phyloP scores from a whole-genome alignment of 2,797 vertebrate genomes.

The Poeciliopsis infans region DNA sequence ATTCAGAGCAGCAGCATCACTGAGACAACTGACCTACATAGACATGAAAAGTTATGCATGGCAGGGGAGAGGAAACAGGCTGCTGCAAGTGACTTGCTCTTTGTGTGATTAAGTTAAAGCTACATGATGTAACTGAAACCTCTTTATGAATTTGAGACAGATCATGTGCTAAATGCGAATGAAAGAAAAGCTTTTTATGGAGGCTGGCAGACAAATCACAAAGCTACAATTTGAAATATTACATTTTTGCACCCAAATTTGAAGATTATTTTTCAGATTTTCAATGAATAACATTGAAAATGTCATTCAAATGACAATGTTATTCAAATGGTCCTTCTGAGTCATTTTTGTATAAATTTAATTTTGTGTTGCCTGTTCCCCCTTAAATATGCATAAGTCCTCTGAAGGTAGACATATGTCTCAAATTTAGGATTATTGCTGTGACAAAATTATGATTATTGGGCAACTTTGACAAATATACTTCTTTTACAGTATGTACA shows the following conservation, averaged over 20 bases:
- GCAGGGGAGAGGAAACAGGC: conserved; percentile 25
- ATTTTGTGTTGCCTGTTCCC: not conserved
- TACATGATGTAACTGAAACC: conserved; percentile 48
- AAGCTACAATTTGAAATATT: not conserved
- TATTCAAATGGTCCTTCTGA: not conserved
- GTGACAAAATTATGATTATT: not conserved
- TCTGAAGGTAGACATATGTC: not conserved
- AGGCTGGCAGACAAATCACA: not conserved
- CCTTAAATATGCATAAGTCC: not conserved
- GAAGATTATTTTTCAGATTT: not conserved
- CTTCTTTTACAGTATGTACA: not conserved
- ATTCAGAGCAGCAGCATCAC: conserved; percentile 44
- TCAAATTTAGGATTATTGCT: not conserved
- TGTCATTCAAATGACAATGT: too few species aligned
- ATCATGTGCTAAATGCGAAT: conserved; percentile 27
- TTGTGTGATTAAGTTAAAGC: conserved; percentile 53
- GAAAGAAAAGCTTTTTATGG: not conserved
- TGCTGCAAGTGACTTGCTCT: conserved; percentile 37
- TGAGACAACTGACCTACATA: conserved; percentile 68
- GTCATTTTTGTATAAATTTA: not conserved
- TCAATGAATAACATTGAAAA: too few species aligned
- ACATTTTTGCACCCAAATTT: not conserved
- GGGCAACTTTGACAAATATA: not conserved
- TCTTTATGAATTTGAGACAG: conserved; percentile 32
- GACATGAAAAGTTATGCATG: conserved; percentile 48